Evolutionary conservation across 2,113 vertebrate species (phyloP).

Genomic region (Corythornis vintsioides): DNA sequence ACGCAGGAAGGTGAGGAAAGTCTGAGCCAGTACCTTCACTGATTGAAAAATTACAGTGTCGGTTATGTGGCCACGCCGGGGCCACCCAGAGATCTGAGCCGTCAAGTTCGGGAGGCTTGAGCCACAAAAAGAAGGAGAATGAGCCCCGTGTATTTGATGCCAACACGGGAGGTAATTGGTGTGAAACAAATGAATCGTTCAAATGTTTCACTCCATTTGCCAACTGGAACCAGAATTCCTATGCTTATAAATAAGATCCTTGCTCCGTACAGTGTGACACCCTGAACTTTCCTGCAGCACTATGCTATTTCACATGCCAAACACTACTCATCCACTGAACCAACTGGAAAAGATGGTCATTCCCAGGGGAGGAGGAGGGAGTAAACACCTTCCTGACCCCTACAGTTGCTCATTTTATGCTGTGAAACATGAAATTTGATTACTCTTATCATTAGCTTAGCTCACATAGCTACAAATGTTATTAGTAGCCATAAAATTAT

Average conservation of each 20-base stretch:
- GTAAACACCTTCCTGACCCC: slow-evolving; percentile 58
- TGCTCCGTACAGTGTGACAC: background rate
- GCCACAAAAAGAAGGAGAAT: background rate
- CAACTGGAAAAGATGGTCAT: slow-evolving; percentile 8
- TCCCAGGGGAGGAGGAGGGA: slow-evolving; percentile 57
- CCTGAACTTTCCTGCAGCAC: background rate
- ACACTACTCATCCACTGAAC: slow-evolving; percentile 1
- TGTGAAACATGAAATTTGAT: slow-evolving; percentile 65
- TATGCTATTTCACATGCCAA: background rate
- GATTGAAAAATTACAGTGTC: background rate
- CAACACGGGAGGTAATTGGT: fast-evolving
- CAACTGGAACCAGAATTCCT: background rate
- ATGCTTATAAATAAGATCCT: background rate
- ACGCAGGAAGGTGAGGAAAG: background rate
- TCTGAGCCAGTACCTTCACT: fast-evolving
- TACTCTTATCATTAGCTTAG: slow-evolving; percentile 70
- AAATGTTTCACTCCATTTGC: background rate
- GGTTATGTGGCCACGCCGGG: fast-evolving
- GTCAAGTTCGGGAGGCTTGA: background rate
- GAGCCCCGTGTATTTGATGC: fast-evolving
- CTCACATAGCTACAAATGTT: slow-evolving; percentile 72
- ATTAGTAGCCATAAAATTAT: slow-evolving; percentile 71
- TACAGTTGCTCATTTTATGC: slow-evolving; percentile 63
- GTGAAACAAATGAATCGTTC: background rate
- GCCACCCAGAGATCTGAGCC: background rate